A percentile compares a stretch with the other conserved stretches of the same genome.
These are phyloP conservation scores for Entomyzon cyanotis DNA, from an alignment of 2,113 vertebrate genomes.

Conservation along the genomic window DNA sequence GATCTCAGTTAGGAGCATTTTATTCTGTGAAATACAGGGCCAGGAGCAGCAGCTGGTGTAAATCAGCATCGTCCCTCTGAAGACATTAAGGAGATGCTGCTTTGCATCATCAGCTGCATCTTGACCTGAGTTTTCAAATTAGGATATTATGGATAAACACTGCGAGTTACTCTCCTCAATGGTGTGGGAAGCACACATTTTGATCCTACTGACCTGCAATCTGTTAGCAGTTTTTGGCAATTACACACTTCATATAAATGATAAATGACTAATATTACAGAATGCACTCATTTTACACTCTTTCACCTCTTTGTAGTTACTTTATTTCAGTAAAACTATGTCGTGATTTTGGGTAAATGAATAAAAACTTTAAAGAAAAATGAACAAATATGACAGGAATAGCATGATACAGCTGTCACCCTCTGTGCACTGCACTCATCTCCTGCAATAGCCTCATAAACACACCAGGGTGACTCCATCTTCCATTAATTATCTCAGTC, in stretches of 20 bases:
- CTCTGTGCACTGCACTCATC: not conserved
- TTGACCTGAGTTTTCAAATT: not conserved
- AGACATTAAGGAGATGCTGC: not conserved
- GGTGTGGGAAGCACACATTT: constrained; percentile 21
- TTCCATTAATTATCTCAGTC: not conserved
- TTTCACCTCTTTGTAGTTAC: not conserved
- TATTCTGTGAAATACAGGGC: not conserved
- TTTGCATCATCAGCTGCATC: not conserved
- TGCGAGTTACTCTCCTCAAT: not conserved
- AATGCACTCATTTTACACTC: not conserved
- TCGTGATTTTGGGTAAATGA: not conserved
- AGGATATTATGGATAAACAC: not conserved
- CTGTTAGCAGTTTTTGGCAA: constrained; percentile 30
- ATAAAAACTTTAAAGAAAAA: not conserved
- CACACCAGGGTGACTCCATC: not conserved
- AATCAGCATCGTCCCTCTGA: not conserved
- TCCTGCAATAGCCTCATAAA: not conserved
- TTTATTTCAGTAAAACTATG: not conserved
- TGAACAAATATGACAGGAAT: not conserved
- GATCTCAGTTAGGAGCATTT: not conserved
- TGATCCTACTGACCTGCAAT: constrained; percentile 40
- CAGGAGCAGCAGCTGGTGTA: not conserved
- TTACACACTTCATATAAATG: constrained; percentile 45
- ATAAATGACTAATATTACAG: constrained; percentile 35
- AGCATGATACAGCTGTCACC: not conserved